Evolutionary conservation across 2,888 invertebrate genomes (phyloP), one percentile per base, ranked within the genome.

Genomic region (Blomia tropicalis): DNA sequence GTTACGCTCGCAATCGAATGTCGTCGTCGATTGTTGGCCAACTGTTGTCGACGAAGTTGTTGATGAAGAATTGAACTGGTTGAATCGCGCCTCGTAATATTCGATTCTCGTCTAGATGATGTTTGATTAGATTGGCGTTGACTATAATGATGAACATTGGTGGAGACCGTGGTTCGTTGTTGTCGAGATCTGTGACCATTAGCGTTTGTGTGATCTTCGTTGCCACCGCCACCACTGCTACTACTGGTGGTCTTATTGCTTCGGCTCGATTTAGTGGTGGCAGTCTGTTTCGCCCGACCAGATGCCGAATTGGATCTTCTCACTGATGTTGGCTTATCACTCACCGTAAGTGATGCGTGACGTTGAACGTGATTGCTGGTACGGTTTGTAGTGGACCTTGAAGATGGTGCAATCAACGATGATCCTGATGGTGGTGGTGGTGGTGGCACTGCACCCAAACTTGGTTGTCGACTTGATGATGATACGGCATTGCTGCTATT

Each of bases 1-100:
- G 56, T 29, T 2, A 56, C 29, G 7, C 56, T 56, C 11, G 56
- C 4, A 56, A 56, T 56, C 19, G 56, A 56, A 25, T 56, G 56
- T 29, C 56, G 25, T 25, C 56, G 29, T 29, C 29, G 56, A 56
- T n/a, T 19, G 22, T n/a, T 47, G 11, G 51, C 51, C 51, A 47
- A 47, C 51, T 56, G 54, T 19, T 19, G 54, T 14, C 19, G 56
- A 25, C 27, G 56, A 2, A 19, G 23, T 56, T 56, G 25, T 22
- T 56, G 56, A 11, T 56, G 56, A n/a, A 19, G 2, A 30, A 30
- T 17, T 7, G 14, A 2, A 11, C 32, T 7, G 11, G 29, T 11
- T 14, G 27, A 23, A 36, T 2, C 56, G n/a, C 56, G 29, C 25
- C 56, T 31, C 22, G 56, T 29, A n/a, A n/a, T n/a, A 25, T 25